Base-by-base conservation (phyloP, 2,888 invertebrate species). In the Cistogaster globosa region DNA sequence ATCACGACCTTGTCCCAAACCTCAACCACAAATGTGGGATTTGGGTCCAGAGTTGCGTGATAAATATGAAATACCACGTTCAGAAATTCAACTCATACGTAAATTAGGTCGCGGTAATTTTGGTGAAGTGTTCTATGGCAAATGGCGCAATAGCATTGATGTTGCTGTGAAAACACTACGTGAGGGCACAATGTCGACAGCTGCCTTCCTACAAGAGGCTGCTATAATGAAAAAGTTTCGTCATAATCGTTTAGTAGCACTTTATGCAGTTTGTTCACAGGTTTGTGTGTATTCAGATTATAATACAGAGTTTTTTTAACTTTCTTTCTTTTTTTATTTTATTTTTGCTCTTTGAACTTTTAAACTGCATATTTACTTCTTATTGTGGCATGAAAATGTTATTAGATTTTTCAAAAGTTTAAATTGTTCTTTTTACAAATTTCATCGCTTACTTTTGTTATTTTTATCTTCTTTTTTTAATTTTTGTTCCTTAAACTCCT, bases 141-240 rank as follows among this genome's bases (percentile, higher is more conserved):
- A 98, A 92, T 99, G 99, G 98, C 94, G 97, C 90, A 97, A 97
- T 91, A 97, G 96, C 90, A 98, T 97, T 88, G 98, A 99, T 94
- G 99, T 99, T 77, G 99, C 99, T 62, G 98, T 99, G 22, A 99
- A 99, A 93, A 99, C 98, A 0, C 93, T 99, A 58, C 95, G 98
- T 88, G 97, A 97, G 89, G 99, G 99, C 86, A 97, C 98, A 12
- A 99, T 99, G 99, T 98, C 98, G 36, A 97, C 97, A 9, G 96
- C 97, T 89, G 99, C 98, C 2, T 99, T 99, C 94, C 94, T 99
- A 2, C 97, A 98, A 93, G 99, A 99, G 93, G 99, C 99, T 6
- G 96, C 97, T 87, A 99, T 99, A 87, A 99, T 99, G 99, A 99
- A 99, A 92, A 97, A 98, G 92, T 98, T 99, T 93, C 95, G 98